Evolutionary conservation across 2,888 invertebrate genomes (phyloP), one percentile per base, ranked within the genome.

Genomic region (Zhengitettix transpicula): DNA sequence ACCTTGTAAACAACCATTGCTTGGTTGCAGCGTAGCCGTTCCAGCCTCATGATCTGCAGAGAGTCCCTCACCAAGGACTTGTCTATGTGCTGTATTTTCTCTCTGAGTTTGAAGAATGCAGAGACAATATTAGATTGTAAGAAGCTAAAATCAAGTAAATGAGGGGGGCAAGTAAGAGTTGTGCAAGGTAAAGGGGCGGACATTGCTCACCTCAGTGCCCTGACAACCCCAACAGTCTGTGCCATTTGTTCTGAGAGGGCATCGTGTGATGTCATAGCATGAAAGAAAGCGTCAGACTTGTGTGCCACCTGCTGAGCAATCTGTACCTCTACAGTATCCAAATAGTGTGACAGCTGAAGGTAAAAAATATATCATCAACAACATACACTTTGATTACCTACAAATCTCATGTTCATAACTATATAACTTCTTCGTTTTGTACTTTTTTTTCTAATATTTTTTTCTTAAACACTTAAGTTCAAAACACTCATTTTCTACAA

Each of bases 181-280:
- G 28, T 28, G 28, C 28, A 28, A 28, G 28, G 28, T 28, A 5
- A 2, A 28, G 28, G 2, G 28, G 28, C 7, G 7, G 28, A 7
- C 28, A 28, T 28, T 28, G 1, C 42, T 40, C 63, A 68, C 71
- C 91, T 80, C 56, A 91, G 77, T 55, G 78, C 77, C 69, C 83
- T 80, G 42, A 93, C 87, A 68, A 89, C 86, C 61, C 78, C 80
- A 11, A 87, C 82, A 17, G 93, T 91, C 69, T 84, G 82, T 1
- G 85, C 85, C 80, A 99, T 87, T 71, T 97, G 90, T 66, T 94
- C 93, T 85, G 97, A 92, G 57, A 99, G 87, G 41, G 91, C 89
- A 71, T 98, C 96, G 74, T 99, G 98, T 10, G 97, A 97, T 59
- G 96, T 86, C 89, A 99, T 97, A 1, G 97, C 97, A 73, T 94